Percentiles rank a stretch among this genome's conserved stretches.
These are phyloP conservation scores for Cenopis cana DNA, from an alignment of 2,888 invertebrate genomes.

Conservation along the genomic window DNA sequence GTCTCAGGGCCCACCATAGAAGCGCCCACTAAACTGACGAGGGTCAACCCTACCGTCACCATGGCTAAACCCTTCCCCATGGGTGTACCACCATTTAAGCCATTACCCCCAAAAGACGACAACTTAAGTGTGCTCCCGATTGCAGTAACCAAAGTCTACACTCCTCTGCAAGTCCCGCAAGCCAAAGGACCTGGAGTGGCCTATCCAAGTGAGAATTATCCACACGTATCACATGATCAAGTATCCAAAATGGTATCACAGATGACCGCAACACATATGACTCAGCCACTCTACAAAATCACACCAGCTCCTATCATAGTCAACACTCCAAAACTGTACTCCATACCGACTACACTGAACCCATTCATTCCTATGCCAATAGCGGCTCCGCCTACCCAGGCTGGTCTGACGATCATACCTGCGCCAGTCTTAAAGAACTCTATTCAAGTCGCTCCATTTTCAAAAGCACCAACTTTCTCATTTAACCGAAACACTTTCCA, in stretches of 20 bases:
- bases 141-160: conserved; percentile 65
- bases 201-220: conserved; percentile 79
- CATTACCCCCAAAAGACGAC: conserved; percentile 87
- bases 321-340: conserved; percentile 66
- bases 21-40: conserved; percentile 50
- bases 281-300: conserved; percentile 63
- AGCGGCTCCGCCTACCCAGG: conserved; percentile 64
- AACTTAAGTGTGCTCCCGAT: conserved; percentile 84
- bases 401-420: conserved; percentile 68
- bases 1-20: conserved; percentile 66
- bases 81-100: conserved; percentile 92
- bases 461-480: conserved; percentile 58
- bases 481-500: conserved; percentile 62
- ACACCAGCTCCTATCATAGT: conserved; percentile 69
- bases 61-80: conserved; percentile 84
- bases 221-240: conserved; percentile 70
- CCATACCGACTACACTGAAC: conserved; percentile 85
- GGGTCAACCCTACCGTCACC: conserved; percentile 56
- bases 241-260: conserved; percentile 79
- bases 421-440: conserved; percentile 71
- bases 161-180: conserved; percentile 71
- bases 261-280: conserved; percentile 76
- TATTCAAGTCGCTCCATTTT: conserved; percentile 59
- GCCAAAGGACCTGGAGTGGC: conserved; percentile 71
- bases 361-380: conserved; percentile 80